Conservation (phyloP, 2,797 vertebrate species). For the Neosilurus mollespiculum region DNA sequence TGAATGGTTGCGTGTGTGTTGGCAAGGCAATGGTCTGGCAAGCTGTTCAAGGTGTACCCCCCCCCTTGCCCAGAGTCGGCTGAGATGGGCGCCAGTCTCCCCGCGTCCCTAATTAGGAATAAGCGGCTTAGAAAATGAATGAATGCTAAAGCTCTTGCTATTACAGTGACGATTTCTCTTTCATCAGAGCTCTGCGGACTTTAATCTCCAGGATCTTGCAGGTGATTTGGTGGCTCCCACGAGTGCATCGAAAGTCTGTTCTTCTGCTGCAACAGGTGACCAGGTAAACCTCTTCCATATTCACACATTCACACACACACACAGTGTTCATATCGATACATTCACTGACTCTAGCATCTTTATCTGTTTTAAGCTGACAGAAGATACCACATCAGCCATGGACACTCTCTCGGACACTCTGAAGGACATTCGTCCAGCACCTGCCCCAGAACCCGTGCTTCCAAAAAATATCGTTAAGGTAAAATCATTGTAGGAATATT, state of each 20-base stretch:
- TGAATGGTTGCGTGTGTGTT: no score
- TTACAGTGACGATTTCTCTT: background rate
- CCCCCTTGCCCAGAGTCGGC: no score
- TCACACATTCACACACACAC: background rate
- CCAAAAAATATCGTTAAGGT: slow-evolving; percentile 70
- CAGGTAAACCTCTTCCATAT: slow-evolving; percentile 56
- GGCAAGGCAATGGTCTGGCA: no score
- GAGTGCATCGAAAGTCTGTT: slow-evolving; percentile 64
- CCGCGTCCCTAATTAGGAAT: no score
- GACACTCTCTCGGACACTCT: slow-evolving; percentile 74
- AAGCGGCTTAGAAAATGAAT: no score
- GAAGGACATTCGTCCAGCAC: slow-evolving; percentile 60
- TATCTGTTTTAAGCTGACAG: slow-evolving; percentile 53
- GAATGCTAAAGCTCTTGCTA: background rate
- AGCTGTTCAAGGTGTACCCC: no score
- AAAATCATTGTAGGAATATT: slow-evolving; percentile 1
- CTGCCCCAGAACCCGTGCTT: slow-evolving; percentile 59
- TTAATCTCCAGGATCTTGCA: slow-evolving; percentile 62
- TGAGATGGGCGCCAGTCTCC: no score
- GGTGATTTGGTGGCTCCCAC: slow-evolving; percentile 63
- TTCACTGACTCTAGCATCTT: background rate
- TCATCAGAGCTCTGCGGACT: slow-evolving; percentile 59
- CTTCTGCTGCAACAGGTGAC: slow-evolving; percentile 45
- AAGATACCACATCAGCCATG: slow-evolving; percentile 61
- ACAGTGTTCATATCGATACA: background rate